Conservation (phyloP, 2,113 vertebrate genomes). For the Melanotaenia duboulayi region DNA sequence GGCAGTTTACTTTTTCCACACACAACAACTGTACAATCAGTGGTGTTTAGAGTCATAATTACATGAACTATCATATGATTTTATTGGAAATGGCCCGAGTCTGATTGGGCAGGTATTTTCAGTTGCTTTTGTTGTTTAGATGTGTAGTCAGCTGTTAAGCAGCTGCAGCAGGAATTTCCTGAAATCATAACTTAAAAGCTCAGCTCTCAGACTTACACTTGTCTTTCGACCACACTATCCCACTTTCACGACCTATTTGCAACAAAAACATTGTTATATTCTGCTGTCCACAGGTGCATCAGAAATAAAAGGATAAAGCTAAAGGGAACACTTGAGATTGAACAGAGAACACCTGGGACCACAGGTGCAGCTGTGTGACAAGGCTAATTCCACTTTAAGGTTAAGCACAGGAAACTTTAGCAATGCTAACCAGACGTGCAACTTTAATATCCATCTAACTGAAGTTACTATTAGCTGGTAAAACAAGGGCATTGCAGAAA, state of each 20-base stretch:
- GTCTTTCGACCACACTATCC: background rate
- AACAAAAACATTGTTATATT: background rate
- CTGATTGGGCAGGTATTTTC: background rate
- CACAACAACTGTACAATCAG: background rate
- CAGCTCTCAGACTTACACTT: too few relatives aligned
- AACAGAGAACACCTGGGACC: background rate
- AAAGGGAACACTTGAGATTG: background rate
- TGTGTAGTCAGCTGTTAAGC: too few relatives aligned
- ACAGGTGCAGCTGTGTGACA: background rate
- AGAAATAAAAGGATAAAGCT: background rate
- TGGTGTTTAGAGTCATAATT: background rate
- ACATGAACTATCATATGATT: background rate
- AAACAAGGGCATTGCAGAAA: background rate
- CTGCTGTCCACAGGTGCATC: background rate
- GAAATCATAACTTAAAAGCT: too few relatives aligned
- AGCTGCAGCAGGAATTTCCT: too few relatives aligned
- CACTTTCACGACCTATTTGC: background rate
- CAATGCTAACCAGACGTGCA: background rate
- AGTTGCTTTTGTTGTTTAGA: background rate
- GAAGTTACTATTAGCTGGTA: background rate
- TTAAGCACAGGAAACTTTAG: background rate
- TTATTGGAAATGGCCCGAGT: conserved; percentile 6
- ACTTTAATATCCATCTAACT: too few relatives aligned
- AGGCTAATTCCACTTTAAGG: background rate
- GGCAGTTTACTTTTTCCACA: too few relatives aligned